Evolutionary conservation across 1,140 invertebrate genomes (phyloP), one percentile per base, ranked within the genome.

Genomic region (Euborellia annulipes): DNA sequence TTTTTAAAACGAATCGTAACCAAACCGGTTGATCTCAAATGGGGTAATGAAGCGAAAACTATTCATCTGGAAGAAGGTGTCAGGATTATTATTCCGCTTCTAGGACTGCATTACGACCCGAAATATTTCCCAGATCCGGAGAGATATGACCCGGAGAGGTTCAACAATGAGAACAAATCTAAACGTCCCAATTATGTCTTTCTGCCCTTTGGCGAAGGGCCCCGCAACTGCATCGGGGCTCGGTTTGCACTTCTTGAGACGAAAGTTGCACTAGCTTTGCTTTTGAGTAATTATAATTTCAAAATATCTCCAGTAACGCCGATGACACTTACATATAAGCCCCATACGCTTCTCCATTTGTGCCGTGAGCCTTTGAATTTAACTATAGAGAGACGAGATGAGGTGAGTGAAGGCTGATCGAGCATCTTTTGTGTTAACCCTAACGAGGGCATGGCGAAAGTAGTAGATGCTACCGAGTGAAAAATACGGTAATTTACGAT

Each of bases 91-190:
- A 48, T 60, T 17, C 53, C 55, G 2, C 43, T 55, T 6, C 60
- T 61, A 18, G 56, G 58, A 39, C 54, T 76, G 7, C 74, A 77
- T 49, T 55, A 62, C 19, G 62, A 70, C 53, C 60, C 62, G 7
- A 58, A 68, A 40, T 58, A 62, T 45, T 78, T 61, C 49, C 67
- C 71, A 7, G 59, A 75, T 47, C 72, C 73, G 2, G 64, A 73
- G 14, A 54, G 43, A 9, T 76, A 62, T 45, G 47, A 60, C 47
- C 63, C 63, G 2, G 60, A 65, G 45, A 38, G 65, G 18, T 65
- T 60, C 36, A 48, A 50, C 19, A 52, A 54, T 8, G 47, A 55
- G 37, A 55, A 59, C 43, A 52, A 47, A 21, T 22, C 46, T 2
- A 53, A 58, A 32, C 52, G 37, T 9, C 34, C 7, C 13, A 17